Evolutionary conservation across 1,140 invertebrate genomes (phyloP), one percentile per base, ranked within the genome.

Genomic region (Microplitis demolitor): DNA sequence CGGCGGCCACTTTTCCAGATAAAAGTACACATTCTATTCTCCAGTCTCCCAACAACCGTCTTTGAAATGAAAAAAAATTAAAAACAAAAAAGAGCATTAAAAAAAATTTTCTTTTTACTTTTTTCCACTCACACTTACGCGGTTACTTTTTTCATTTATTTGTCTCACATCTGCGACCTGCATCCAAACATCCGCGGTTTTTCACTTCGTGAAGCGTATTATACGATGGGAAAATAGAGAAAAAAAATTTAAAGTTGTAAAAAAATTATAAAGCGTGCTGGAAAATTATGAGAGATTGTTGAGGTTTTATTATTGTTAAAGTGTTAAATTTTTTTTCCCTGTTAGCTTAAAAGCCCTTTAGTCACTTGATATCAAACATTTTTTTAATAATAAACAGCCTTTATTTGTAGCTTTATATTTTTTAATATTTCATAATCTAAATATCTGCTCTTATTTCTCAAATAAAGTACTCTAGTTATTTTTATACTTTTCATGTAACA

Each of bases 1-100:
- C 75, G 69, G 69, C 62, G 76, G 77, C 79, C 76, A 76, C 79
- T 76, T 80, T 80, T 72, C 73, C 61, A 61, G 62, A 71, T 71
- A 71, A 74, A 71, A 71, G 67, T 71, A 62, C 68, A 71, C 72
- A 73, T 51, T 62, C 53, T 62, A 64, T 62, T 13, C 11, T 53
- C 13, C 11, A 13, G 33, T 60, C 4, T 60, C 16, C 35, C 9
- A 13, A 8, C 35, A 64, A 64, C 62, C 39, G 39, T 45, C 39
- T 45, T 45, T 45, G 11, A 45, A 45, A 45, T 45, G n/a, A 45
- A 45, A 45, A 1, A 45, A 45, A 45, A 45, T 45, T 9, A 45
- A 45, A 45, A 45, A 45, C 56, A 58, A 58, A 16, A 58, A 24
- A 24, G 5, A 58, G 16, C 14, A 33, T 58, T 9, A 16, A 24